Percentiles rank a stretch among this genome's conserved stretches.
phyloP scores from a whole-genome alignment of 2,797 vertebrate species.

The Typhlichthys subterraneus region DNA sequence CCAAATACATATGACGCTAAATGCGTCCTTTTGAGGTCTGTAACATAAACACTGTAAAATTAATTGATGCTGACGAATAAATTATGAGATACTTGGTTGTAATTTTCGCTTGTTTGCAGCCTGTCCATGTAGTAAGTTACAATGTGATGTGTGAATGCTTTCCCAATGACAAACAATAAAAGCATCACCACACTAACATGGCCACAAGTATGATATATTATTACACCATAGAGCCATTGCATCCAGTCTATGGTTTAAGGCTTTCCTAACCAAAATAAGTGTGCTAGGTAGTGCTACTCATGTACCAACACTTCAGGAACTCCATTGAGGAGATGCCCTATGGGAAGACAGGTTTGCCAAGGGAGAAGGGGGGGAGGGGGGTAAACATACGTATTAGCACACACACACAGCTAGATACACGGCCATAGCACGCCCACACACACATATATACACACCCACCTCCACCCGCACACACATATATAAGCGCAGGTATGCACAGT shows the following conservation, averaged over 20 bases:
- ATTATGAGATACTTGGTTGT: too few relatives aligned
- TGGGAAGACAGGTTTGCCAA: constrained; percentile 26
- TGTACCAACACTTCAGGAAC: constrained; percentile 8
- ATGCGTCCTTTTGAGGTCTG: too few relatives aligned
- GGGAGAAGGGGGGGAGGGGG: background rate
- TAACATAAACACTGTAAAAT: too few relatives aligned
- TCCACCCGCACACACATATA: background rate
- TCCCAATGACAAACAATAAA: too few relatives aligned
- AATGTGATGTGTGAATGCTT: too few relatives aligned
- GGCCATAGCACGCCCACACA: too few relatives aligned
- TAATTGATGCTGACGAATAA: too few relatives aligned
- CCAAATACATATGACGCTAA: too few relatives aligned
- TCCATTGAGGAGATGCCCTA: constrained; percentile 19
- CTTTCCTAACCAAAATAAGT: constrained; percentile 3
- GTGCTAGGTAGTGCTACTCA: background rate
- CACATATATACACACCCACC: too few relatives aligned
- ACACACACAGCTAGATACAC: too few relatives aligned
- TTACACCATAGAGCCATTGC: background rate
- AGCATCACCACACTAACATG: background rate
- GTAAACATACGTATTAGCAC: background rate
- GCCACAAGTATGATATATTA: background rate
- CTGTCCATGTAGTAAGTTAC: too few relatives aligned
- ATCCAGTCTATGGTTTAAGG: constrained; percentile 6
- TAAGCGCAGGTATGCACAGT: background rate
- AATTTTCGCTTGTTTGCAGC: too few relatives aligned